phyloP scores from a whole-genome alignment of 2,113 vertebrate species.

The Eptesicus fuscus region DNA sequence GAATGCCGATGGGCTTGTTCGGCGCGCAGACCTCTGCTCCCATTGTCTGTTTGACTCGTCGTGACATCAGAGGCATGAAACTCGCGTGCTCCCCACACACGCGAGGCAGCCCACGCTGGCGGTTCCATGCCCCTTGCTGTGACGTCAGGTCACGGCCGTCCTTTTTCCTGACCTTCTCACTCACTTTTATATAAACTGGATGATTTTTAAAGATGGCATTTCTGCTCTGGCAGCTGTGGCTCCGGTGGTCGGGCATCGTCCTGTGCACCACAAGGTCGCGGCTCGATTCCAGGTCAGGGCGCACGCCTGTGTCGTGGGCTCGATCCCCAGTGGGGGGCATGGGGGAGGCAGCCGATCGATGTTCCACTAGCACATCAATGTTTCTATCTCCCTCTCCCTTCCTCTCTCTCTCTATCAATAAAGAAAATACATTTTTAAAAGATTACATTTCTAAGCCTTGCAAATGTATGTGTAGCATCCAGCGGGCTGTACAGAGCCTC shows the following conservation, averaged over 20 bases:
- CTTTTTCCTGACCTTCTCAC: background rate
- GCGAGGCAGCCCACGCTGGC: background rate
- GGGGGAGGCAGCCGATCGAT: too few species aligned
- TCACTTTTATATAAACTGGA: background rate
- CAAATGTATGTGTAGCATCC: background rate
- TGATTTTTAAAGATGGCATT: too few species aligned
- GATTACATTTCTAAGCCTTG: background rate
- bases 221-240: background rate
- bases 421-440: background rate
- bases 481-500: background rate
- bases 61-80: background rate
- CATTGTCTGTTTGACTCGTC: background rate
- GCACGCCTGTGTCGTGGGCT: too few species aligned
- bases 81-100: background rate
- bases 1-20: background rate
- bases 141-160: background rate
- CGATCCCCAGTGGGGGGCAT: too few species aligned
- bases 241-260: too few species aligned
- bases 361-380: too few species aligned
- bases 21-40: background rate
- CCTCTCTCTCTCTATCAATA: too few species aligned
- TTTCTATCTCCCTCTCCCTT: too few species aligned
- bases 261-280: too few species aligned
- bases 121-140: background rate
- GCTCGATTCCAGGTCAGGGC: too few species aligned